Conservation (phyloP, 1,140 invertebrate genomes). For the Drosophila gunungcola region DNA sequence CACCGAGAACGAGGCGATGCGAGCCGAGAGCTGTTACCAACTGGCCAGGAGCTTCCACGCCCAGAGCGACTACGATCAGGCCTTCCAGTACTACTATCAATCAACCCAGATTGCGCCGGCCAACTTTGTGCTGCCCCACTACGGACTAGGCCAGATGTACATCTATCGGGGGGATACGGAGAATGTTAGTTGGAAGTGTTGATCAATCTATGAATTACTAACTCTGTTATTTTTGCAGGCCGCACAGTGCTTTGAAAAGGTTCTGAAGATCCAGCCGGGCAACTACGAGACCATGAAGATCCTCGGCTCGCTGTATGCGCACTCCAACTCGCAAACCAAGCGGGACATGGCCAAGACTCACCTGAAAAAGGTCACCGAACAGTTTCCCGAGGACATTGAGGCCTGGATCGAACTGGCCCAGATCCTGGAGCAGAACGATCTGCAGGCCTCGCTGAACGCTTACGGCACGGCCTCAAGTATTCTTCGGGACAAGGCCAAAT, state of each 20-base stretch:
- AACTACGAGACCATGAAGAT: slow-evolving; percentile 99
- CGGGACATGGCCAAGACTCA: slow-evolving; percentile 96
- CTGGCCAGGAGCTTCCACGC: slow-evolving; percentile 98
- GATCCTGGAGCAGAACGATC: slow-evolving; percentile 97
- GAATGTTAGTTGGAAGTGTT: slow-evolving; percentile 89
- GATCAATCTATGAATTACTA: neutral
- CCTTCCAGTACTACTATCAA: slow-evolving; percentile 99
- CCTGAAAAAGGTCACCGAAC: slow-evolving; percentile 97
- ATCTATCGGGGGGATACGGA: slow-evolving; percentile 98
- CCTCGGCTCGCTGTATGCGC: slow-evolving; percentile 97
- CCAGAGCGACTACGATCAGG: slow-evolving; percentile 98
- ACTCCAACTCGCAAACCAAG: slow-evolving; percentile 94
- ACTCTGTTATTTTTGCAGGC: slow-evolving; percentile 88
- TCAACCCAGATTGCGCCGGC: slow-evolving; percentile 98
- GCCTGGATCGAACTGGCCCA: slow-evolving; percentile 99
- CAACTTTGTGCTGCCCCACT: slow-evolving; percentile 98
- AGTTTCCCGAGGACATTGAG: slow-evolving; percentile 99
- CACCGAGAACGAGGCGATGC: slow-evolving; percentile 99
- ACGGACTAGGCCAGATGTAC: slow-evolving; percentile 99
- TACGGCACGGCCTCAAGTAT: slow-evolving; percentile 98
- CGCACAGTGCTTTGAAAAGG: slow-evolving; percentile 99
- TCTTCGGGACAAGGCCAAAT: slow-evolving; percentile 95
- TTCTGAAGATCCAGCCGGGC: slow-evolving; percentile 97
- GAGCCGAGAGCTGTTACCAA: slow-evolving; percentile 99
- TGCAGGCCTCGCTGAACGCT: slow-evolving; percentile 94